Percentiles rank a stretch among this genome's conserved stretches.
phyloP scores from a whole-genome alignment of 2,113 vertebrate species.

The Microcebus ravelobensis region DNA sequence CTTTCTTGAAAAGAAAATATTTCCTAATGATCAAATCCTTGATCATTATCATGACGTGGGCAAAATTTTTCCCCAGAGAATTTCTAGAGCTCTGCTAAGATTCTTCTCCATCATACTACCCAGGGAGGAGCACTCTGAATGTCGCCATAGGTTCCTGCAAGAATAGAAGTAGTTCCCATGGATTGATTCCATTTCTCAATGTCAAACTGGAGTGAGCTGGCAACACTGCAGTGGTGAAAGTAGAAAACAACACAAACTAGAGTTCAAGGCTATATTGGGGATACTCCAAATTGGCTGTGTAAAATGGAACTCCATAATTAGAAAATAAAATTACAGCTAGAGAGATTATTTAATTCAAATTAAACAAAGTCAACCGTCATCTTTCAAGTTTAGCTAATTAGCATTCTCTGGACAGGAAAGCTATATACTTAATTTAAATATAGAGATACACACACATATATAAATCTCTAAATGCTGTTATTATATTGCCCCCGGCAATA shows the following conservation, averaged over 20 bases:
- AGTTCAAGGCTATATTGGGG: constrained; percentile 46
- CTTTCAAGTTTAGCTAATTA: constrained; percentile 35
- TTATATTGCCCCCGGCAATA: not conserved
- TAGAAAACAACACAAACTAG: not conserved
- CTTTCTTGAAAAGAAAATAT: not conserved
- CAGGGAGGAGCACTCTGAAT: not conserved
- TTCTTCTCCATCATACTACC: not conserved
- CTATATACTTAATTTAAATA: not conserved
- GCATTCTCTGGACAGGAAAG: not conserved
- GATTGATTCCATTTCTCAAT: not conserved
- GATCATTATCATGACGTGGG: not conserved
- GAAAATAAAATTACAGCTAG: not conserved
- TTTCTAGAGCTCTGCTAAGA: not conserved
- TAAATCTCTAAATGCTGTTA: not conserved
- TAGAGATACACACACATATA: not conserved
- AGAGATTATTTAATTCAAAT: not conserved
- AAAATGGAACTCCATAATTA: constrained; percentile 19
- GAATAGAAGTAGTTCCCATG: not conserved
- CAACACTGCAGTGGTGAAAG: not conserved
- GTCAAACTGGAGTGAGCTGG: not conserved
- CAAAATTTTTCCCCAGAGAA: not conserved
- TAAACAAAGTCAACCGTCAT: not conserved
- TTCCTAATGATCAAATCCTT: not conserved
- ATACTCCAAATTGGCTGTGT: not conserved
- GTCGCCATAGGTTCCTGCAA: not conserved